Conservation (phyloP, 1,140 invertebrate species). For the Macrotrachela quadricornifera region DNA sequence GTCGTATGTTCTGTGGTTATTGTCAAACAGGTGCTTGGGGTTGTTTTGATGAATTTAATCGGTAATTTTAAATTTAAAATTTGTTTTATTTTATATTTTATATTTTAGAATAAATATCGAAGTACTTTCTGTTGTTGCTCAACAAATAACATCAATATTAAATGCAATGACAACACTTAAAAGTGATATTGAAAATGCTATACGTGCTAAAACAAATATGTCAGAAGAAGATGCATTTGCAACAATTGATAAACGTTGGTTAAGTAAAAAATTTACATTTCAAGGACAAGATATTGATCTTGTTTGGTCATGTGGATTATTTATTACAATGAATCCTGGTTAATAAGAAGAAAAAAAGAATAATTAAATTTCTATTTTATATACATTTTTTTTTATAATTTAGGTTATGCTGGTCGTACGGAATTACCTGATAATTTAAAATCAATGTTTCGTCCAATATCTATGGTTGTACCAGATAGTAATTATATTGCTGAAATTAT, state of each 20-base stretch:
- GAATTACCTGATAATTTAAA: slow-evolving; percentile 33
- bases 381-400: not conserved
- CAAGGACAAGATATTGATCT: slow-evolving; percentile 29
- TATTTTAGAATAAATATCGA: slow-evolving; percentile 24
- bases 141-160: slow-evolving; percentile 31
- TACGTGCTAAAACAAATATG: no score
- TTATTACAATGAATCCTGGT: slow-evolving; percentile 34
- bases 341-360: no score
- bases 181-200: no score
- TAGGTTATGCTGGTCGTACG: slow-evolving; percentile 30
- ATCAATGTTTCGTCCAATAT: slow-evolving; percentile 33
- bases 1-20: slow-evolving; percentile 31
- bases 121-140: slow-evolving; percentile 31
- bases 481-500: slow-evolving; percentile 33
- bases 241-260: no score
- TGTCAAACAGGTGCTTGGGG: slow-evolving; percentile 34
- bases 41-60: slow-evolving; percentile 34
- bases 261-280: slow-evolving; percentile 28
- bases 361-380: not conserved
- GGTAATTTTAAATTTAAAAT: slow-evolving; percentile 10
- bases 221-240: no score
- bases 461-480: slow-evolving; percentile 32
- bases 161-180: slow-evolving; percentile 14
- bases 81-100: slow-evolving; percentile 13
- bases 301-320: slow-evolving; percentile 30